These are phyloP conservation scores for Nothoprocta perdicaria DNA, from an alignment of 2,113 vertebrate species.

Conservation along the genomic window DNA sequence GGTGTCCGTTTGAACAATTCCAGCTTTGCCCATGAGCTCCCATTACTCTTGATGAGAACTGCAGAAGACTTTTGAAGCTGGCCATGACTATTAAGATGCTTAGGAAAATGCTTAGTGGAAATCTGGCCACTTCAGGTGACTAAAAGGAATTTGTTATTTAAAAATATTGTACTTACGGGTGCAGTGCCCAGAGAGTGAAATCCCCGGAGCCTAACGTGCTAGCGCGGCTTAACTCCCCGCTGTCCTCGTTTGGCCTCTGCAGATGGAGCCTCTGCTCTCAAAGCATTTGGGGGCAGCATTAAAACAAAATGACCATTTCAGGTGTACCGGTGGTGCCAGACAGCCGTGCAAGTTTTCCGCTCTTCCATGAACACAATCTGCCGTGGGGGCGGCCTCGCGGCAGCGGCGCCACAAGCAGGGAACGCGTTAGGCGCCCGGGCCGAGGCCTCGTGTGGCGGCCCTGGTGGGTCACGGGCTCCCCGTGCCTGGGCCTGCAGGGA, in stretches of 20 bases:
- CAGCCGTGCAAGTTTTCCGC: background rate
- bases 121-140: background rate
- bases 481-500: background rate
- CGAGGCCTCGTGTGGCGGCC: fast-evolving
- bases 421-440: too few relatives aligned
- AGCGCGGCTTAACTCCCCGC: background rate
- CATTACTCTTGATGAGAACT: background rate
- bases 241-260: background rate
- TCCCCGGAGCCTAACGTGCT: background rate
- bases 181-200: background rate
- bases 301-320: background rate
- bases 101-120: background rate
- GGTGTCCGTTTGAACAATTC: background rate
- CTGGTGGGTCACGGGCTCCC: background rate
- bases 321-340: background rate
- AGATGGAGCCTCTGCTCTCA: background rate
- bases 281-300: background rate
- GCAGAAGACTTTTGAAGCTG: background rate
- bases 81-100: background rate
- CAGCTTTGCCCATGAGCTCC: background rate
- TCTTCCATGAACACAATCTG: background rate
- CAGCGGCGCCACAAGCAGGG: background rate
- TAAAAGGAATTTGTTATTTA: background rate
- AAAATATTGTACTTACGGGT: background rate
- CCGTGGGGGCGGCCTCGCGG: fast-evolving